Base-by-base conservation (phyloP, 2,888 invertebrate species). In the Orthosia incerta region DNA sequence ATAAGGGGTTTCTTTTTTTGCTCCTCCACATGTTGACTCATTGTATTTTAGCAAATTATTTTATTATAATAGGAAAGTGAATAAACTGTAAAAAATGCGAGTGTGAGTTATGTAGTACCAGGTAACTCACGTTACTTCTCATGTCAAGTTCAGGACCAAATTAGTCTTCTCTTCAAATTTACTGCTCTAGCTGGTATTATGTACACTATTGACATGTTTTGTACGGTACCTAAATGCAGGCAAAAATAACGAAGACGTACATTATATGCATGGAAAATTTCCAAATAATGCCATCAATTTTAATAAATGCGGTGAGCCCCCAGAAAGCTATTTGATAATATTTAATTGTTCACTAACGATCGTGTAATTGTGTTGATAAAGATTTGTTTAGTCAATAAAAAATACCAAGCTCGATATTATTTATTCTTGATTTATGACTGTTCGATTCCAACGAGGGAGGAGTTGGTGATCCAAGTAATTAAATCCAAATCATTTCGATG, bases 301-400 rank as follows among this genome's bases (percentile, higher is more conserved):
- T 72, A 63, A 56, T 16, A 23, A 23, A 51, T 60, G 57, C 59
- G 68, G 82, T 82, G 76, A 83, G 83, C 87, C 86, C 76, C 80
- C 85, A 88, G 60, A 91, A 90, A 87, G 76, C 87, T 88, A 91
- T 91, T 90, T 89, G 86, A 87, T 89, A 87, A 89, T 92, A 90
- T 93, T 90, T 92, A 91, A 93, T 92, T 91, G 90, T 90, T 90
- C 83, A 85, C 91, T 94, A 94, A 95, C 94, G 93, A 94, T 93
- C 94, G 85, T 95, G 95, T 95, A 95, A 95, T 95, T 94, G 94
- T 90, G 89, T 93, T 93, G 93, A 95, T 95, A 94, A 95, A 94
- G 92, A 92, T 95, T 94, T 94, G 94, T 94, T 94, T 92, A 90
- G 89, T 90, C 90, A 90, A 91, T 94, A 93, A 93, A 93, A 89